Percentiles rank a stretch among this genome's conserved stretches.
These are phyloP conservation scores for Shargacucullia verbasci DNA, from an alignment of 2,888 invertebrate species.

Conservation along the genomic window DNA sequence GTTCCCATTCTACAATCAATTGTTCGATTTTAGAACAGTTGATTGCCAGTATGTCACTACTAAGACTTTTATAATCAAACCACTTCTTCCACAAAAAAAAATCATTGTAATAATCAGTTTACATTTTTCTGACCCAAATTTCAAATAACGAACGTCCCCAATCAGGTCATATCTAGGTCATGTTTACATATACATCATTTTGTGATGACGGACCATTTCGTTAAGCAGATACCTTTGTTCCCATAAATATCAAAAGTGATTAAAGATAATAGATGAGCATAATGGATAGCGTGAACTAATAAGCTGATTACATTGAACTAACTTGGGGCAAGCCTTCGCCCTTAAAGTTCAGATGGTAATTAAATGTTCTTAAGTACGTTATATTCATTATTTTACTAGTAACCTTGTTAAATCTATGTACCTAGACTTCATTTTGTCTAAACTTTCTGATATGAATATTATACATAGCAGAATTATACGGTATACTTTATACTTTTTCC, in stretches of 20 bases:
- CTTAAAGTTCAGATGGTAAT: not conserved
- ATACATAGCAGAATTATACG: no score
- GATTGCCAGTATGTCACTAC: no score
- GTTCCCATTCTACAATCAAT: no score
- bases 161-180: not conserved
- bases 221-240: constrained; percentile 10
- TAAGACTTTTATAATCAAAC: no score
- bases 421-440: no score
- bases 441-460: no score
- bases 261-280: constrained; percentile 20
- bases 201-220: not conserved
- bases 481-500: no score
- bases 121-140: no score
- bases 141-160: not conserved
- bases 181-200: not conserved
- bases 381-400: not conserved
- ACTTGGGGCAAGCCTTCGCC: constrained; percentile 6
- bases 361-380: not conserved
- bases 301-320: constrained; percentile 18
- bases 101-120: no score
- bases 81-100: not conserved
- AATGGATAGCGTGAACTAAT: constrained; percentile 19
- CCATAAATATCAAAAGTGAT: constrained; percentile 9
- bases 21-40: no score
- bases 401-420: no score